A percentile compares a stretch with the other conserved stretches of the same genome.
These are phyloP conservation scores for Bombyx mandarina DNA, from an alignment of 1,140 invertebrate genomes.

Conservation along the genomic window DNA sequence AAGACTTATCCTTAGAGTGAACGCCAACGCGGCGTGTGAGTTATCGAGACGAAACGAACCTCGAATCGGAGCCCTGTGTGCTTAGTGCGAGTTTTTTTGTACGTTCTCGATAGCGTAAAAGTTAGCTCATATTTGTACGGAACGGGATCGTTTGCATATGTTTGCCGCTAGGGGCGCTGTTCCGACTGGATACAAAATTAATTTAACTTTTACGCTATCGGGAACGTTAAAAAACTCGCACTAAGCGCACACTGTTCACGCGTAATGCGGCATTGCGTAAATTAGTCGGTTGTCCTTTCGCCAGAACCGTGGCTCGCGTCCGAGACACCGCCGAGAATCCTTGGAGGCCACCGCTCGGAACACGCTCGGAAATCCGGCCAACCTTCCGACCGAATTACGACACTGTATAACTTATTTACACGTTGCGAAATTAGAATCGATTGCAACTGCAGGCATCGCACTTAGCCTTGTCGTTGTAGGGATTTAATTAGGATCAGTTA, in stretches of 20 bases:
- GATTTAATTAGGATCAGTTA: slow-evolving; percentile 69
- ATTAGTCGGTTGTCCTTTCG: slow-evolving; percentile 50
- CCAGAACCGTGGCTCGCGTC: slow-evolving; percentile 23
- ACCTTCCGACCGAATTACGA: slow-evolving; percentile 68
- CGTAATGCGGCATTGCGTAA: slow-evolving; percentile 35
- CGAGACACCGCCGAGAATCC: slow-evolving; percentile 56
- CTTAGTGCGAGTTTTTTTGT: not conserved
- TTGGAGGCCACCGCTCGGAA: slow-evolving; percentile 60
- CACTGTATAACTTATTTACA: slow-evolving; percentile 65
- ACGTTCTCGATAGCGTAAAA: too few relatives aligned
- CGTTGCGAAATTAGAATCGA: slow-evolving; percentile 68
- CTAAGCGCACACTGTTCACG: slow-evolving; percentile 19
- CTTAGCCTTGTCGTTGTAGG: slow-evolving; percentile 62
- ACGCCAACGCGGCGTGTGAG: slow-evolving; percentile 12
- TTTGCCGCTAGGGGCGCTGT: too few relatives aligned
- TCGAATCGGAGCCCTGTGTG: slow-evolving; percentile 6
- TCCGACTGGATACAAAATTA: too few relatives aligned
- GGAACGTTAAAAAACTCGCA: not conserved
- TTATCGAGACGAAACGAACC: slow-evolving; percentile 4
- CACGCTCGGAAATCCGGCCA: slow-evolving; percentile 70
- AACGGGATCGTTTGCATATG: too few relatives aligned
- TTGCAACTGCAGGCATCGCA: slow-evolving; percentile 67
- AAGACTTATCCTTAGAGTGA: slow-evolving; percentile 7
- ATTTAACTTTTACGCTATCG: too few relatives aligned
- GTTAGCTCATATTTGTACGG: too few relatives aligned